Base-by-base conservation (phyloP, 1,140 invertebrate species). In the Rhopalosiphum padi region DNA sequence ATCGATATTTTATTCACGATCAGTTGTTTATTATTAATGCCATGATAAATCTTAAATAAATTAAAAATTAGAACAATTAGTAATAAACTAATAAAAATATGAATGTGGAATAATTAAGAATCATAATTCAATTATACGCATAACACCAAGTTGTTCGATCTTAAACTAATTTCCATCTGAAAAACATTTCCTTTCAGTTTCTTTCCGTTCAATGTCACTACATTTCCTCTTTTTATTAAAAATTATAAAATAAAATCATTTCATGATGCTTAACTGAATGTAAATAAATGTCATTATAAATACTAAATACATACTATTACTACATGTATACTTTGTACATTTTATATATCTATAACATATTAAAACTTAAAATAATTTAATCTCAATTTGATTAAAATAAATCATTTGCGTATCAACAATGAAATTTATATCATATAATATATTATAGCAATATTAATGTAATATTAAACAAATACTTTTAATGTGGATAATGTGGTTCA, bases 211-310 rank as follows among this genome's bases (percentile, higher is more conserved):
- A 51, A 51, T 51, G 7, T 35, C 18, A 88, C 2, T n/a, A 48
- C 46, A 25, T 48, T 87, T 87, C 1, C 46, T 22, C 5, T 46
- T 46, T 30, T 30, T 22, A 8, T 48, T 87, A 6, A 48, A 51
- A 86, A 86, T 85, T 43, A 85, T 85, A 85, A 86, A 85, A 85
- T 85, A 43, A 86, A 87, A 51, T 48, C 30, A 48, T 0, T 86
- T 25, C 23, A 86, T 30, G 22, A 51, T 86, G 21, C 25, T 30
- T 30, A 30, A 86, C 3, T 48, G 15, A 22, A 37, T 82, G 18
- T 82, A 21, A 83, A 37, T 15, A 41, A 37, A 83, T 83, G 22
- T 4, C 5, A 6, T n/a, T 1, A 60, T 68, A 41, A 41, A 41
- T 41, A 41, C 41, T 37, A 37, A 82, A 21, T n/a, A 83, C 2